phyloP scores from a whole-genome alignment of 2,113 vertebrate species.

The Varanus komodoensis region DNA sequence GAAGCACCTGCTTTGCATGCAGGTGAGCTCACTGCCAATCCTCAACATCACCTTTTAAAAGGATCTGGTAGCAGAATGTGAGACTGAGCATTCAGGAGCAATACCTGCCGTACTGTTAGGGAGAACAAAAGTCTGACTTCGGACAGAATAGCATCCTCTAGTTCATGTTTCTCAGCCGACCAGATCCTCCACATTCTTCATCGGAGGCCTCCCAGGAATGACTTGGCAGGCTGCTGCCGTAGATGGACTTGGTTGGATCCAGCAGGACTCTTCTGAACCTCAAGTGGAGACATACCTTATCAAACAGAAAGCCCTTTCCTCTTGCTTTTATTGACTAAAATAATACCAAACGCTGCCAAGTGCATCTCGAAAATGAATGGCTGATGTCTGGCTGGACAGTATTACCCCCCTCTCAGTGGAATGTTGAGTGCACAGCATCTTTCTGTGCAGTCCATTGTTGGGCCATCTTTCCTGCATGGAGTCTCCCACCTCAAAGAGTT shows the following conservation, averaged over 20 bases:
- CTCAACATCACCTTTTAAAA: not conserved
- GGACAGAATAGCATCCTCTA: not conserved
- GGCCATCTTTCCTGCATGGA: no score
- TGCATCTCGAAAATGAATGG: not conserved
- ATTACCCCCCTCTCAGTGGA: not conserved
- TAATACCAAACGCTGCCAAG: not conserved
- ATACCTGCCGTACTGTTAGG: not conserved
- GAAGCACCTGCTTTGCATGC: not conserved
- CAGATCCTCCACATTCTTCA: not conserved
- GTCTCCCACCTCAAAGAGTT: no score
- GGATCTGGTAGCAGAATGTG: not conserved
- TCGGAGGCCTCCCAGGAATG: not conserved
- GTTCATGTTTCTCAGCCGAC: not conserved
- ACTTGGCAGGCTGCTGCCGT: not conserved
- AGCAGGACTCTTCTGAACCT: not conserved
- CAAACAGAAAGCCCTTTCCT: not conserved
- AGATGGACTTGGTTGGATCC: not conserved
- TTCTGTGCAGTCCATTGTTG: no score
- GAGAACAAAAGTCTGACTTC: not conserved
- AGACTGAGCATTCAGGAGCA: not conserved
- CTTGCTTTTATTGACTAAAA: not conserved
- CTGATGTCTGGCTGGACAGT: not conserved
- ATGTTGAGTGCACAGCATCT: no score
- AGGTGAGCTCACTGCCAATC: not conserved
- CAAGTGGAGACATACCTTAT: not conserved